These are phyloP conservation scores for Neocloeon triangulifer DNA, from an alignment of 1,140 invertebrate species.

Conservation along the genomic window DNA sequence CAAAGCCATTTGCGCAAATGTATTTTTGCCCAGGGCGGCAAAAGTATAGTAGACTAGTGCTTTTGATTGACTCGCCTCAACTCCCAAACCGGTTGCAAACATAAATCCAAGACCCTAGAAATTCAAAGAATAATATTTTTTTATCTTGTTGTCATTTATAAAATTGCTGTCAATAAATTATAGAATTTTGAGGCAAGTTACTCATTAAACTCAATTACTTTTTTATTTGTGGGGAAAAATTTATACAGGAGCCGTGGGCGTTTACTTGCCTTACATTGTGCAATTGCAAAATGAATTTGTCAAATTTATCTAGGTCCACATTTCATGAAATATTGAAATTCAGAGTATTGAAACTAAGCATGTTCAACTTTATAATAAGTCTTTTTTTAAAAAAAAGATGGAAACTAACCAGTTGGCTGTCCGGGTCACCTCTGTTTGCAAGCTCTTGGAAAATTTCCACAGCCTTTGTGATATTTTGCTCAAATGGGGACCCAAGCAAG, in stretches of 20 bases:
- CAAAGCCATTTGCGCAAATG: constrained; percentile 84
- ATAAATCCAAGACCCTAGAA: constrained; percentile 68
- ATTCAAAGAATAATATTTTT: no score
- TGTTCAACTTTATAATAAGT: no score
- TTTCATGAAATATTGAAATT: constrained; percentile 3
- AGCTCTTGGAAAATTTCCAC: constrained; percentile 55
- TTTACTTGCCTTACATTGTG: no score
- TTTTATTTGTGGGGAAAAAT: no score
- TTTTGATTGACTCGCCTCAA: constrained; percentile 68
- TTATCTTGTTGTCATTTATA: no score
- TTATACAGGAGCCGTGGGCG: no score
- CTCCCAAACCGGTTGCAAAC: constrained; percentile 62
- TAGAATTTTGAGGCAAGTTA: constrained; percentile 4
- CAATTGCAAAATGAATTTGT: no score
- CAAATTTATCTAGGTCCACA: no score
- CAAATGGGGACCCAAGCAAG: constrained; percentile 47
- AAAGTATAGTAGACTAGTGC: constrained; percentile 83
- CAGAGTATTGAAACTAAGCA: no score
- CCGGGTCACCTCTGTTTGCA: constrained; percentile 47
- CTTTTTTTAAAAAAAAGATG: no score
- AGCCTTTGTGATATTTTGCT: constrained; percentile 53
- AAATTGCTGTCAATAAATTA: no score
- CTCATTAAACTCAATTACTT: constrained; percentile 4
- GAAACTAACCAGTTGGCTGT: constrained; percentile 63
- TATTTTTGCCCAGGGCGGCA: constrained; percentile 69